Conservation (phyloP, 2,888 invertebrate genomes). For the Drosophila antonietae region DNA sequence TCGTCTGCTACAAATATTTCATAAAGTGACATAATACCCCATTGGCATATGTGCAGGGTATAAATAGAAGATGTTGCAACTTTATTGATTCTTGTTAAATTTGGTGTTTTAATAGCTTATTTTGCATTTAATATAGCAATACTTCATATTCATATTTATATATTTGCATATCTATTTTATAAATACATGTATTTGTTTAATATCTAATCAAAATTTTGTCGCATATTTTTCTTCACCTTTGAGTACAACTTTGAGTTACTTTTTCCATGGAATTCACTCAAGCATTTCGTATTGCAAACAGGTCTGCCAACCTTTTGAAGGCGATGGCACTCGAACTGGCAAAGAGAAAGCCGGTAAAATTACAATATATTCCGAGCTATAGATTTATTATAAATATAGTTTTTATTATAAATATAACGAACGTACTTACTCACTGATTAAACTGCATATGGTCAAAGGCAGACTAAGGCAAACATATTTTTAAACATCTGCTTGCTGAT, state of each 20-base stretch:
- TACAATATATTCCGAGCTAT: conserved; percentile 29
- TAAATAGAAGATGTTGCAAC: conserved; percentile 1
- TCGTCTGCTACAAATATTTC: not conserved
- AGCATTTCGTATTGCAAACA: conserved; percentile 42
- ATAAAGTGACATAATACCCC: not conserved
- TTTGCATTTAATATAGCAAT: not conserved
- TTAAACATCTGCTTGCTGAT: conserved; percentile 65
- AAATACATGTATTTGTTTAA: no score
- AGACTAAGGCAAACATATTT: conserved; percentile 32
- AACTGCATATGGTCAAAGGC: conserved; percentile 45
- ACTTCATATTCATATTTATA: not conserved
- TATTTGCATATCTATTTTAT: not conserved
- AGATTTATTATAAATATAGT: not conserved
- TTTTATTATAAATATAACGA: conserved; percentile 16
- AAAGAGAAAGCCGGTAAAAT: conserved; percentile 65
- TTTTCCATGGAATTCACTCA: conserved; percentile 22
- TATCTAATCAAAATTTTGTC: not conserved
- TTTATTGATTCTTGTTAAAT: not conserved
- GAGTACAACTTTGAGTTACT: conserved; percentile 24
- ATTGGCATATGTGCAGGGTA: not conserved
- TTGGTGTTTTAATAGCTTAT: not conserved
- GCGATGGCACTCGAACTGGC: conserved; percentile 22
- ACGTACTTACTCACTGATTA: conserved; percentile 21
- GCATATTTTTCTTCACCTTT: conserved; percentile 2
- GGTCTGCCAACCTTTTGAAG: conserved; percentile 38